A percentile compares a stretch with the other conserved stretches of the same genome.
Evolutionary conservation across 2,888 invertebrate species (phyloP).

Genomic region (Phengaris alcon): DNA sequence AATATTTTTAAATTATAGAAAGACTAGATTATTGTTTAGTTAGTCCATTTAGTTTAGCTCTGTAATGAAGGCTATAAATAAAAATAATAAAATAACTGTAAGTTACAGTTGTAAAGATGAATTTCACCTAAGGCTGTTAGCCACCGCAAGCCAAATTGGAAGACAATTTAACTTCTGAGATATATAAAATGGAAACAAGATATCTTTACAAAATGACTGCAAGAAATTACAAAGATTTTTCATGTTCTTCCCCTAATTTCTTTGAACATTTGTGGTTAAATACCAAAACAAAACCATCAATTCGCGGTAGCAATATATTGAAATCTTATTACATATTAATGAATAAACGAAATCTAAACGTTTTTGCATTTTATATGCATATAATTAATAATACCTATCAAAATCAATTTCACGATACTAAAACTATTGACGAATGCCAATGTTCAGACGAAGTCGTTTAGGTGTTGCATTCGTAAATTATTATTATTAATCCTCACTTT

Average conservation of each 20-base stretch:
- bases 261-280: neutral
- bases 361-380: slow-evolving; percentile 6
- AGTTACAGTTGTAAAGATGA: no score
- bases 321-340: neutral
- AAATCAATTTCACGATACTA: slow-evolving; percentile 14
- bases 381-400: neutral
- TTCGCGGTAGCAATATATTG: neutral
- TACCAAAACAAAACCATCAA: neutral
- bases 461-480: neutral
- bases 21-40: no score
- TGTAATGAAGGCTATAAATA: no score
- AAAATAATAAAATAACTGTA: no score
- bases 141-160: no score
- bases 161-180: no score
- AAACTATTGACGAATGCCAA: neutral
- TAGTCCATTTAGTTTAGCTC: no score
- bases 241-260: neutral
- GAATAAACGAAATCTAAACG: neutral
- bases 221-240: neutral
- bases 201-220: no score
- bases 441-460: neutral
- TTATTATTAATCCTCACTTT: neutral
- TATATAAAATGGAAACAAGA: no score
- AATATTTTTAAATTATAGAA: no score
- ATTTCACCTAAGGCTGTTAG: no score